A percentile compares a stretch with the other conserved stretches of the same genome.
These are phyloP conservation scores for Cephus pulcher DNA, from an alignment of 2,888 invertebrate species.

Conservation along the genomic window DNA sequence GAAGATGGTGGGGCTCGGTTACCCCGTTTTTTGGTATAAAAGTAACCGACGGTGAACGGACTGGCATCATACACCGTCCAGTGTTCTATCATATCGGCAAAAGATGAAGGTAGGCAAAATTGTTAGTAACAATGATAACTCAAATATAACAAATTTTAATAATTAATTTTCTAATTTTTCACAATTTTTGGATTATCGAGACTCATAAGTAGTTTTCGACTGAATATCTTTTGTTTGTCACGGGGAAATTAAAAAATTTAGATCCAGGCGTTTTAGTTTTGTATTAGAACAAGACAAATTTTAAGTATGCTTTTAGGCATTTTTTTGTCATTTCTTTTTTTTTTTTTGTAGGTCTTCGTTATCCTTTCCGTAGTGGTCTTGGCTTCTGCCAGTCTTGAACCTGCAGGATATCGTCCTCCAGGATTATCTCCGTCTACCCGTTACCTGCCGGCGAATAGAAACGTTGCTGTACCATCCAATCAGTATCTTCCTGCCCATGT, in stretches of 20 bases:
- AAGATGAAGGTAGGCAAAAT: no score
- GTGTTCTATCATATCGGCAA: no score
- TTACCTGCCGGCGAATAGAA: constrained; percentile 31
- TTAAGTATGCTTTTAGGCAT: neutral
- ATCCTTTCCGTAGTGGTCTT: constrained; percentile 35
- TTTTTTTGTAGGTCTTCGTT: constrained; percentile 33
- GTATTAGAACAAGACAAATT: no score
- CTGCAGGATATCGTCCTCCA: constrained; percentile 47
- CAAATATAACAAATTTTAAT: no score
- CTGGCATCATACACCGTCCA: constrained; percentile 16
- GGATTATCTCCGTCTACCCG: constrained; percentile 33
- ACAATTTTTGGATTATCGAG: constrained; percentile 8
- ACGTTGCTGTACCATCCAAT: constrained; percentile 45
- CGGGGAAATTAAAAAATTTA: no score
- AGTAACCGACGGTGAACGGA: constrained; percentile 4
- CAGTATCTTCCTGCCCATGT: constrained; percentile 62
- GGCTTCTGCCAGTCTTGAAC: constrained; percentile 49
- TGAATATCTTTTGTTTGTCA: neutral
- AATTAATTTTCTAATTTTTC: no score
- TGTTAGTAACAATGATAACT: no score
- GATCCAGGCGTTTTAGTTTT: no score
- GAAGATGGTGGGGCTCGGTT: no score
- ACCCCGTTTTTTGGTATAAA: constrained; percentile 18
- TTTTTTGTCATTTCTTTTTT: constrained; percentile 5
- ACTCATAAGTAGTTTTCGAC: neutral